A percentile compares a stretch with the other conserved stretches of the same genome.
phyloP scores from a whole-genome alignment of 2,113 vertebrate genomes.

The Glaucomys volans region DNA sequence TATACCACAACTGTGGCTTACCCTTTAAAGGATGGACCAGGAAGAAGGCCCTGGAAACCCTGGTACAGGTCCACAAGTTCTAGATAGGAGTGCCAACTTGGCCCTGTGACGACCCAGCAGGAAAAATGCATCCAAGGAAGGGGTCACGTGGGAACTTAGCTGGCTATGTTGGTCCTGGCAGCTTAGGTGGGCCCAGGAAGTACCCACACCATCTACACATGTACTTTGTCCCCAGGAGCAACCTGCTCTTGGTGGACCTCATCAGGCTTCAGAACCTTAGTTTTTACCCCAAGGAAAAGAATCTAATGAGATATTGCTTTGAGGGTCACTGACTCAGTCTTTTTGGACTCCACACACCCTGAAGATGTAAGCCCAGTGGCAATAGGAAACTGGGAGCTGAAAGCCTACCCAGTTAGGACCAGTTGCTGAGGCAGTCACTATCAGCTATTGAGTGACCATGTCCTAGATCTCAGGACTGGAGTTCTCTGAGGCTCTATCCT shows the following conservation, averaged over 20 bases:
- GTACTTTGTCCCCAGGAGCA: not conserved
- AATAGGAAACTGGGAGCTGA: not conserved
- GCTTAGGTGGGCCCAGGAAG: not conserved
- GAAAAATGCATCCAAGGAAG: not conserved
- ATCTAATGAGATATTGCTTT: not conserved
- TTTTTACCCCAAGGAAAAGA: not conserved
- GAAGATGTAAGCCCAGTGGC: not conserved
- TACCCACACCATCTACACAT: not conserved
- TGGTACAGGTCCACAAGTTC: not conserved
- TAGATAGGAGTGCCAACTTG: not conserved
- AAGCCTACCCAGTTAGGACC: not conserved
- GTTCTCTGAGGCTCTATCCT: not conserved
- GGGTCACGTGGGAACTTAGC: too few species aligned
- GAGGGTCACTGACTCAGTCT: not conserved
- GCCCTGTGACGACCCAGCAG: not conserved
- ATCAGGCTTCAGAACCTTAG: not conserved
- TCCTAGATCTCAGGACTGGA: not conserved
- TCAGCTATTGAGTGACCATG: not conserved
- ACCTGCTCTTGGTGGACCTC: not conserved
- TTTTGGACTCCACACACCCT: not conserved
- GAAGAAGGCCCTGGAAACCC: not conserved
- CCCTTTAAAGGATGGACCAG: not conserved
- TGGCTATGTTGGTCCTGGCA: not conserved
- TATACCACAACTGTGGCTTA: too few species aligned
- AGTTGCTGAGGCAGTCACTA: not conserved